Conservation (phyloP, 2,113 vertebrate species). For the Alligator sinensis region DNA sequence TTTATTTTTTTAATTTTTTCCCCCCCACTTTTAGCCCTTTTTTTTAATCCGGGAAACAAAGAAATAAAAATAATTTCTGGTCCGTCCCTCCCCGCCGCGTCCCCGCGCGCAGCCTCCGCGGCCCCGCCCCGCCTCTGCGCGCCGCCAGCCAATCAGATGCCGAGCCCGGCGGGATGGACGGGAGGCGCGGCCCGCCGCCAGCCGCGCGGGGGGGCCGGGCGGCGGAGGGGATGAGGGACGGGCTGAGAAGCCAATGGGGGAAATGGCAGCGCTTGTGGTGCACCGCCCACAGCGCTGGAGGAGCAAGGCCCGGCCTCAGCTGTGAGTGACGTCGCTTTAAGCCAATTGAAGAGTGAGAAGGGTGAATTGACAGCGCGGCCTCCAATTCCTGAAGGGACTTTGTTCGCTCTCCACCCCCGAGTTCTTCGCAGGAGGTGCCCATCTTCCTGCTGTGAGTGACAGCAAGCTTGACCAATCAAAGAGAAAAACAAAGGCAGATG, state of each 20-base stretch:
- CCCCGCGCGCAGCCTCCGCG: conserved; percentile 76
- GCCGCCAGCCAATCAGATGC: background rate
- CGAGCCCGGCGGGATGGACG: fast-evolving
- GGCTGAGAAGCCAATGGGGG: no score
- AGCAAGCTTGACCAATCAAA: background rate
- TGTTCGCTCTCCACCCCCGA: background rate
- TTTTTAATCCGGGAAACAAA: conserved; percentile 79
- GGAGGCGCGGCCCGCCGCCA: fast-evolving
- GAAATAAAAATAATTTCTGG: conserved; percentile 85
- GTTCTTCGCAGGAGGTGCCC: background rate
- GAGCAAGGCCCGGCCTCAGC: fast-evolving
- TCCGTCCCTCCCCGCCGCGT: conserved; percentile 79
- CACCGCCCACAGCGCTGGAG: no score
- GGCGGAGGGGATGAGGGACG: fast-evolving
- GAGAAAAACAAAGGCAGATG: background rate
- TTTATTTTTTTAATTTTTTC: background rate
- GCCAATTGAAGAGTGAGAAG: fast-evolving
- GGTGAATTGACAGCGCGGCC: fast-evolving
- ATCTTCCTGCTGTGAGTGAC: background rate
- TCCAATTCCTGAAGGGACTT: fast-evolving
- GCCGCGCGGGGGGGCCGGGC: fast-evolving
- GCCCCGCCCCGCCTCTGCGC: conserved; percentile 10
- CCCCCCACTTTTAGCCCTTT: background rate
- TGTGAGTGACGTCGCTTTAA: fast-evolving
- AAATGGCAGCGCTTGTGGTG: no score